Percentiles rank a stretch among this genome's conserved stretches.
phyloP scores from a whole-genome alignment of 2,113 vertebrate species.

The Paratilapia polleni region DNA sequence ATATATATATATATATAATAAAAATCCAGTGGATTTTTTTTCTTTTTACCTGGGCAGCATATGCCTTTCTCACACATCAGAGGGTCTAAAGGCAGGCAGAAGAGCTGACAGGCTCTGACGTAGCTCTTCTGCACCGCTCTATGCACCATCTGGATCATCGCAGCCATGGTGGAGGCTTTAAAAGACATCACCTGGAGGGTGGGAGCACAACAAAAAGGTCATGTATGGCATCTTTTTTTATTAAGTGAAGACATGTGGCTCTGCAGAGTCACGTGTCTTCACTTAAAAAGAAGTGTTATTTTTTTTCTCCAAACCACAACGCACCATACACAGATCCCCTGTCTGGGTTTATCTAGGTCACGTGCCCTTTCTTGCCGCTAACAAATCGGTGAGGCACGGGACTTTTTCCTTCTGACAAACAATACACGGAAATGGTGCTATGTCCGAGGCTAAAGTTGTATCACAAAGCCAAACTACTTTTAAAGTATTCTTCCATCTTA shows the following conservation, averaged over 20 bases:
- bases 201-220: background rate
- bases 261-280: too few species aligned
- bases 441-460: background rate
- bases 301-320: background rate
- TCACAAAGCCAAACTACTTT: background rate
- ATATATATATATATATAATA: background rate
- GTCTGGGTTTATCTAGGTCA: background rate
- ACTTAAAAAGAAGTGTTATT: too few species aligned
- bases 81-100: constrained; percentile 60
- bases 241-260: background rate
- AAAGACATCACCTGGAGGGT: constrained; percentile 35
- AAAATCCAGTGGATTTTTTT: background rate
- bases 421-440: background rate
- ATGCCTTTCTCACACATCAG: constrained; percentile 17
- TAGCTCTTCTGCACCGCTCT: constrained; percentile 57
- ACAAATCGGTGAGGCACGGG: background rate
- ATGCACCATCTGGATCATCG: constrained; percentile 48
- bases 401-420: background rate
- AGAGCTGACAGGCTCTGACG: constrained; percentile 43
- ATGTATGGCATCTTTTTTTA: background rate
- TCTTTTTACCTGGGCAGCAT: constrained; percentile 41
- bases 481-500: background rate
- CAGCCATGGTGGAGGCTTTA: constrained; percentile 36
- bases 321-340: background rate
- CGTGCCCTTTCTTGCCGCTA: background rate